Evolutionary conservation across 2,797 vertebrate species (phyloP).

Genomic region (Graptemys geographica): DNA sequence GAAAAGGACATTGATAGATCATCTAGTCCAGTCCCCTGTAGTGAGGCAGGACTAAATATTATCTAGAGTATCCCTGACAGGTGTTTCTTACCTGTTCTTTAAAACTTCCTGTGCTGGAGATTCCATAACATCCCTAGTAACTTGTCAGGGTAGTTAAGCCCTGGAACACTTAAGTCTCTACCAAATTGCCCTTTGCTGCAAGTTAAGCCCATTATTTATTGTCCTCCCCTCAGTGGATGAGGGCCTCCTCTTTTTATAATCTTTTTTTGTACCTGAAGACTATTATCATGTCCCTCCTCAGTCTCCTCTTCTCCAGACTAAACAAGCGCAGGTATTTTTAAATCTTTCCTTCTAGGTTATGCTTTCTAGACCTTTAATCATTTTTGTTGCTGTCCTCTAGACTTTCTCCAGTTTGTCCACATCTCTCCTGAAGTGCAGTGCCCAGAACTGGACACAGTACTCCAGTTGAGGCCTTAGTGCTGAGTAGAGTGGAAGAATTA

Average conservation of each 20-base stretch:
- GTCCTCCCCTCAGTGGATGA: neutral
- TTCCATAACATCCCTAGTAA: neutral
- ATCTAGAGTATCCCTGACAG: no score
- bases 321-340: neutral
- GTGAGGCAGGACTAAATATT: no score
- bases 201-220: neutral
- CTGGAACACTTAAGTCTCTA: neutral
- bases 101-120: neutral
- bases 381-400: neutral
- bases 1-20: neutral
- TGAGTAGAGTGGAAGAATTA: neutral
- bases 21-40: neutral
- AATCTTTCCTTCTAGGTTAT: neutral
- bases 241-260: no score
- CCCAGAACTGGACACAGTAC: neutral
- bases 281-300: neutral
- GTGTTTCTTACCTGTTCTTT: neutral
- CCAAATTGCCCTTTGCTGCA: neutral
- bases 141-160: neutral
- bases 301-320: neutral
- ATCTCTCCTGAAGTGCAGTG: neutral
- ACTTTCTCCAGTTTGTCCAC: neutral
- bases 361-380: neutral
- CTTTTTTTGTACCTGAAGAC: neutral
- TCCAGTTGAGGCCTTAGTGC: neutral